Conservation (phyloP, 2,888 invertebrate genomes). For the Thyatira batis region DNA sequence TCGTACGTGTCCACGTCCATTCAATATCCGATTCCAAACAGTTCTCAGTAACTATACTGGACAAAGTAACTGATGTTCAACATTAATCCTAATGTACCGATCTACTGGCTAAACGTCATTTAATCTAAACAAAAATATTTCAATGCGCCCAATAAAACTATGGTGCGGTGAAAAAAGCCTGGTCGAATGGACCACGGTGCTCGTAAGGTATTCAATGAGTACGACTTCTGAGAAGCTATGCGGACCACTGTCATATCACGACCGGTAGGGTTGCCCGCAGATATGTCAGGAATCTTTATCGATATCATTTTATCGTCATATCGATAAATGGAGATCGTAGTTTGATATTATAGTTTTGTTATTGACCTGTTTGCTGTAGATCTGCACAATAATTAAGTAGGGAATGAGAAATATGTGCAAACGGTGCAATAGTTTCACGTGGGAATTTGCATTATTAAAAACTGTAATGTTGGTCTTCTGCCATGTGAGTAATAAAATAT, state of each 20-base stretch:
- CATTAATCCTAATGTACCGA: constrained; percentile 81
- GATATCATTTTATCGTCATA: constrained; percentile 28
- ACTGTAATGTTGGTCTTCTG: background rate
- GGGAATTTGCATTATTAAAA: background rate
- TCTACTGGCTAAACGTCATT: constrained; percentile 74
- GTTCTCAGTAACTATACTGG: constrained; percentile 56
- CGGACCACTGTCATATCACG: constrained; percentile 78
- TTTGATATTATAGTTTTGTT: constrained; percentile 13
- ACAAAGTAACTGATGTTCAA: constrained; percentile 70
- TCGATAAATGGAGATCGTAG: constrained; percentile 10
- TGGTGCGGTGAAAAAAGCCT: constrained; percentile 66
- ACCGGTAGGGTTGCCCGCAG: constrained; percentile 55
- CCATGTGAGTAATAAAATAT: too few relatives aligned
- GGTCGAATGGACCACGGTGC: constrained; percentile 59
- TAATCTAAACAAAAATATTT: constrained; percentile 81
- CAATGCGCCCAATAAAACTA: constrained; percentile 77
- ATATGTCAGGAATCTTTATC: constrained; percentile 40
- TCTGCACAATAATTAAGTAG: background rate
- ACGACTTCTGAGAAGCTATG: constrained; percentile 77
- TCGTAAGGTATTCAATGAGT: constrained; percentile 77
- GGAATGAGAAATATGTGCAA: background rate
- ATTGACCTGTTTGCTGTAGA: constrained; percentile 3
- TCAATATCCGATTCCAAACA: constrained; percentile 49
- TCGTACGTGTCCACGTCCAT: constrained; percentile 28
- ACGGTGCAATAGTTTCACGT: too few relatives aligned